Evolutionary conservation across 2,797 vertebrate species (phyloP).

Genomic region (Parotocinclus haroldoi): DNA sequence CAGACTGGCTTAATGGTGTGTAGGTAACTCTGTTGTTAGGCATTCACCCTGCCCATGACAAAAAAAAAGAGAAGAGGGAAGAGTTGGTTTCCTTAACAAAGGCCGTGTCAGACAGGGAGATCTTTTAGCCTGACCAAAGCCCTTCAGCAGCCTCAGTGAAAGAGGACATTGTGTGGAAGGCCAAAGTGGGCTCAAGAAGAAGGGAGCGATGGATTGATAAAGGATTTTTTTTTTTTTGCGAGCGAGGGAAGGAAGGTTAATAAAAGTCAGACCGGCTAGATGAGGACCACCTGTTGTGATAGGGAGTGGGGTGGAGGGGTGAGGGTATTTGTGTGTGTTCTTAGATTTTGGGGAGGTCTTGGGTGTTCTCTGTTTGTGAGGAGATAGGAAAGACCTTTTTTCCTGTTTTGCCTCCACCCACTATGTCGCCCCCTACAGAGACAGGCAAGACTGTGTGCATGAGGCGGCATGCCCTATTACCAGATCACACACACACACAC

Average conservation of each 20-base stretch:
- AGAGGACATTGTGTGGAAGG: slow-evolving; percentile 57
- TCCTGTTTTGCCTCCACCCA: slow-evolving; percentile 8
- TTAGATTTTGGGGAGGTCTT: slow-evolving; percentile 10
- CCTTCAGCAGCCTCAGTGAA: slow-evolving; percentile 56
- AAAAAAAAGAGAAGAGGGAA: slow-evolving; percentile 34
- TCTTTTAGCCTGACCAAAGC: slow-evolving; percentile 61
- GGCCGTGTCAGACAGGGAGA: slow-evolving; percentile 56
- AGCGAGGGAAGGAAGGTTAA: slow-evolving; percentile 36
- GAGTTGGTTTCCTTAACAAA: slow-evolving; percentile 47
- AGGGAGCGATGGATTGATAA: slow-evolving; percentile 31
- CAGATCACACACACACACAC: slow-evolving; percentile 13
- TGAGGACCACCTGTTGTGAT: slow-evolving; percentile 34
- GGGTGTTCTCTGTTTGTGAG: slow-evolving; percentile 44
- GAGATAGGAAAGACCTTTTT: slow-evolving; percentile 9
- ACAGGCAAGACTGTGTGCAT: slow-evolving; percentile 13
- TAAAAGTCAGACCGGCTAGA: slow-evolving; percentile 38
- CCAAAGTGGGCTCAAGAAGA: slow-evolving; percentile 37
- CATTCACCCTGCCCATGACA: slow-evolving; percentile 47
- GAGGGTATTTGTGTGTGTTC: slow-evolving; percentile 12
- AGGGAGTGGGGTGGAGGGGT: slow-evolving; percentile 9
- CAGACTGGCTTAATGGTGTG: slow-evolving; percentile 60
- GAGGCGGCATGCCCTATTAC: slow-evolving; percentile 5
- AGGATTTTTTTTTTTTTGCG: slow-evolving; percentile 16
- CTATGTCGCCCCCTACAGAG: slow-evolving; percentile 40
- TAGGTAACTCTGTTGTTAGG: slow-evolving; percentile 68